Evolutionary conservation across 64 coral and sea anemone species (phyloP), one percentile per base, ranked within the genome.

Genomic region (Montipora efflorescens): DNA sequence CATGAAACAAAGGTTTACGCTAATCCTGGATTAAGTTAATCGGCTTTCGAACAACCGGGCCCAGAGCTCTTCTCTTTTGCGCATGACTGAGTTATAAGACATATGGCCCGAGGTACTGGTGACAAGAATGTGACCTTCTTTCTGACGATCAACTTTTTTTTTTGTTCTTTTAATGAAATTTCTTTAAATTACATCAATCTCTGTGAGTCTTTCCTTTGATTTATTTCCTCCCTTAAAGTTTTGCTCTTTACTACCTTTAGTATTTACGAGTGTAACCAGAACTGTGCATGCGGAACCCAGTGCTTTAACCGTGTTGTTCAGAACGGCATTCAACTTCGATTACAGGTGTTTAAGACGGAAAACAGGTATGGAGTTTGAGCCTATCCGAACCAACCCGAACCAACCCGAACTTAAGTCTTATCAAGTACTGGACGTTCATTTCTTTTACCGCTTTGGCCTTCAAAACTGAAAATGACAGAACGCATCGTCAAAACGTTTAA

Each of bases 261-360:
- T 66, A 90, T 99, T 18, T 99, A 99, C 48, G 97, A 99, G 58
- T 99, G 97, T 9, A 99, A 99, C 59, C 92, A 78, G 47, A 94
- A 96, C 79, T 99, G 97, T 77, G 92, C 95, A 3, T 99, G 97
- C 59, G 55, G 77, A 20, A 94, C 61, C 20, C 94, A 92, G 5
- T 99, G 97, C 47, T 94, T 99, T 44, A 99, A 99, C 52, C 97
- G 97, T 47, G 95, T 99, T 25, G 97, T 99, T 20, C 97, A 99
- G 43, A 96, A 99, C 18, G 97, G 97, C 2, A 93, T 99, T 20
- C 95, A 96, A 25, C 88, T 92, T 21, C 80, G 97, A 71, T 74
- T 99, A 19, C 91, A 99, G 92, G 92, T 99, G 16, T 99, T 99
- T 61, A 99, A 99, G 49, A 99, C 97, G n/a, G 92, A 94, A 86